Percentiles rank a stretch among this genome's conserved stretches.
These are phyloP conservation scores for Antennarius maculatus DNA, from an alignment of 2,797 vertebrate species.

Conservation along the genomic window DNA sequence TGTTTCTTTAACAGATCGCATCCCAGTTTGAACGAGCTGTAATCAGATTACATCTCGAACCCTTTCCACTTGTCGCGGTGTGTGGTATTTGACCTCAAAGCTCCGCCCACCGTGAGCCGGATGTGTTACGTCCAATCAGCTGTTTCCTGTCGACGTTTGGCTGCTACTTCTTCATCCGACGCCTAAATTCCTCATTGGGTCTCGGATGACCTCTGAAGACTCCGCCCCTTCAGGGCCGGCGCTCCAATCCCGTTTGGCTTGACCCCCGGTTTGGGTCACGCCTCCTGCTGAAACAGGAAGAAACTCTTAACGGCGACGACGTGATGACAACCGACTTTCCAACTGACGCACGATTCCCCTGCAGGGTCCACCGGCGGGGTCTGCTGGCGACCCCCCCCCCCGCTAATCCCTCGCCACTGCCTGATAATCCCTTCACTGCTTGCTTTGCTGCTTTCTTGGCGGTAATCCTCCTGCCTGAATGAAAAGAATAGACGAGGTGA, in stretches of 20 bases:
- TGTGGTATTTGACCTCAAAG: too few relatives aligned
- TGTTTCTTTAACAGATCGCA: too few relatives aligned
- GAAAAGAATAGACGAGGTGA: conserved; percentile 53
- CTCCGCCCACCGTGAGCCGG: background rate
- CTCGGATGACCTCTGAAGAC: background rate
- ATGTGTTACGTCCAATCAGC: background rate
- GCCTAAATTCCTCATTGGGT: conserved; percentile 44
- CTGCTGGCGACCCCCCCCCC: conserved; percentile 51
- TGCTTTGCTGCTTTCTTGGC: conserved; percentile 69
- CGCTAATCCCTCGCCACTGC: conserved; percentile 68
- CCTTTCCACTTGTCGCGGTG: too few relatives aligned
- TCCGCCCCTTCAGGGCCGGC: conserved; percentile 15
- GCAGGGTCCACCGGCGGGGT: conserved; percentile 47
- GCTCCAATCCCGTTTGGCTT: conserved; percentile 46
- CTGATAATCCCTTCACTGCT: conserved; percentile 69
- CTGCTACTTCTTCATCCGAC: conserved; percentile 12
- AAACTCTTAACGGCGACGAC: too few relatives aligned
- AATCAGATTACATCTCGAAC: too few relatives aligned
- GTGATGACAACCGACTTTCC: conserved; percentile 10
- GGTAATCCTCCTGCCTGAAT: conserved; percentile 70
- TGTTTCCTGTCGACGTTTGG: conserved; percentile 22
- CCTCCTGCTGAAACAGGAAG: conserved; percentile 20
- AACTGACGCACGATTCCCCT: conserved; percentile 46
- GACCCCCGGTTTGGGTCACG: conserved; percentile 27
- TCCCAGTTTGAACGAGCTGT: too few relatives aligned